A percentile compares a stretch with the other conserved stretches of the same genome.
Conservation (phyloP, 2,888 invertebrate species). For the Resseliella maxima region DNA sequence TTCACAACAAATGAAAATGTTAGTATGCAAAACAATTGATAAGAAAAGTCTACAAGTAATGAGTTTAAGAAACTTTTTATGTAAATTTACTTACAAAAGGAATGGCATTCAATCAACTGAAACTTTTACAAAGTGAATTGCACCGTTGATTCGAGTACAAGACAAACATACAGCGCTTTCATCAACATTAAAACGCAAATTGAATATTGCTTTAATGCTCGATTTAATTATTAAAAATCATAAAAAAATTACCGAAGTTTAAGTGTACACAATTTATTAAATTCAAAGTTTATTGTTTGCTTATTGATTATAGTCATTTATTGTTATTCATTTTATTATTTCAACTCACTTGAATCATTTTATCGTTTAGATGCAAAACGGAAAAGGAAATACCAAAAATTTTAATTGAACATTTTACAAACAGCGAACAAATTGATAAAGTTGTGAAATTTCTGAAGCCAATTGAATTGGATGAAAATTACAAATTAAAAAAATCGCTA, state of each 20-base stretch:
- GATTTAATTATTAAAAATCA: not conserved
- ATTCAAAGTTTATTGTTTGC: not conserved
- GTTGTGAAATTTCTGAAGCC: not conserved
- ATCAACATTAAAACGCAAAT: not conserved
- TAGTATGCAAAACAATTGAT: too few species aligned
- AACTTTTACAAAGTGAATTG: too few species aligned
- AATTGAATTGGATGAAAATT: not conserved
- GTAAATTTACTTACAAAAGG: too few species aligned
- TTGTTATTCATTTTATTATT: not conserved
- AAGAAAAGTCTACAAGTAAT: too few species aligned
- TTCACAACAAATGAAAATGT: too few species aligned
- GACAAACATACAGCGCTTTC: not conserved
- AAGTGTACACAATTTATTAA: not conserved
- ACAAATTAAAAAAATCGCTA: constrained; percentile 60
- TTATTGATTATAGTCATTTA: too few species aligned
- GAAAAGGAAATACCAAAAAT: not conserved
- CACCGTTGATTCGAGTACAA: not conserved
- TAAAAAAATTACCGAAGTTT: not conserved
- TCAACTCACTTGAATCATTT: too few species aligned
- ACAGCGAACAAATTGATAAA: not conserved
- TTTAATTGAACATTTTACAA: not conserved
- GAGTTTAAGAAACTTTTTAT: too few species aligned
- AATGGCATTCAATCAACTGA: too few species aligned
- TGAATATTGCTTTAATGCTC: not conserved
- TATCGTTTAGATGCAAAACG: not conserved